Evolutionary conservation across 2,797 vertebrate species (phyloP).

Genomic region (Cephalopachus bancanus): DNA sequence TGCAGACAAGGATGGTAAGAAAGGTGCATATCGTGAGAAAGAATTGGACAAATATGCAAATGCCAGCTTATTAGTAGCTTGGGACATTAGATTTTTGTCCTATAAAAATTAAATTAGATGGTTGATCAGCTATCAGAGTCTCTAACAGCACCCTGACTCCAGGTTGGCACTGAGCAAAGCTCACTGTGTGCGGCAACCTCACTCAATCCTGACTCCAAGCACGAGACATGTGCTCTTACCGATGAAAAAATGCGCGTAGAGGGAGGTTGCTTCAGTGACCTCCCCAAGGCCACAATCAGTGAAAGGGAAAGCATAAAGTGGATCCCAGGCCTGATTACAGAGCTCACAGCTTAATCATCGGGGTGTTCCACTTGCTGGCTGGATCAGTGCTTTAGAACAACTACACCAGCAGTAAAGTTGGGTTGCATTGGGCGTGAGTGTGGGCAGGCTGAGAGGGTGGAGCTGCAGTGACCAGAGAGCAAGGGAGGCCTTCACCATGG

Average conservation of each 20-base stretch:
- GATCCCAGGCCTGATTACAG: not conserved
- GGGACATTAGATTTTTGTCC: not conserved
- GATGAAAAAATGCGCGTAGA: not conserved
- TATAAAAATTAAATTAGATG: not conserved
- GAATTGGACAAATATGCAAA: not conserved
- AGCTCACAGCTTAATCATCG: too few species aligned
- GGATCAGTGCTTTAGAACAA: not conserved
- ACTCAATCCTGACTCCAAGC: not conserved
- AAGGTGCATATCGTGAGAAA: not conserved
- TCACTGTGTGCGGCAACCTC: accelerated
- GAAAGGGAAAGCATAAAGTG: not conserved
- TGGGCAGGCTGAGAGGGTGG: not conserved
- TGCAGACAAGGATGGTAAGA: not conserved
- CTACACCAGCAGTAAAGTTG: not conserved
- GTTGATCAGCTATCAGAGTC: not conserved
- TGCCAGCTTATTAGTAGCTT: not conserved
- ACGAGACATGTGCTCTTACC: not conserved
- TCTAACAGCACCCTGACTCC: not conserved
- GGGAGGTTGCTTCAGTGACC: not conserved
- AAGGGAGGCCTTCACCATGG: too few species aligned
- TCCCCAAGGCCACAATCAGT: not conserved
- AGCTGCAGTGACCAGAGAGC: too few species aligned
- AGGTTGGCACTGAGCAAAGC: accelerated
- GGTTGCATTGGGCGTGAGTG: not conserved
- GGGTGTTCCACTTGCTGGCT: not conserved